These are phyloP conservation scores for Lophotriccus pileatus DNA, from an alignment of 2,797 vertebrate species.

Conservation along the genomic window DNA sequence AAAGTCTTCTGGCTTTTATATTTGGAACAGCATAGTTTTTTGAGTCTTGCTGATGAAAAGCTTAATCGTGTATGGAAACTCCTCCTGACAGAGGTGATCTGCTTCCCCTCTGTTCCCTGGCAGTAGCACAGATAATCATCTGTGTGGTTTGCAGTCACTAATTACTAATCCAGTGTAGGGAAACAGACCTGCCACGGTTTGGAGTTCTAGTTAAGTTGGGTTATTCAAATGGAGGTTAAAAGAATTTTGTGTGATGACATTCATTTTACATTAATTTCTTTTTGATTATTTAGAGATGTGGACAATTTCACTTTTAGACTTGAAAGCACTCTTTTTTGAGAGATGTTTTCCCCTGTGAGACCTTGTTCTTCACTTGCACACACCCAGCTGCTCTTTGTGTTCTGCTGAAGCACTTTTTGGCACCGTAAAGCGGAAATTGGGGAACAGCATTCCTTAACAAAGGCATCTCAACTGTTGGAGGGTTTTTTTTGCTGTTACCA, in stretches of 20 bases:
- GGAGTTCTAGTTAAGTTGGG: not conserved
- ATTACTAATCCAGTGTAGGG: not conserved
- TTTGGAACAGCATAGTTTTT: not conserved
- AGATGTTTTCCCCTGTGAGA: not conserved
- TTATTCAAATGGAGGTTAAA: not conserved
- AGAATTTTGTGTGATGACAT: not conserved
- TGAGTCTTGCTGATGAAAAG: not conserved
- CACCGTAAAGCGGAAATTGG: not conserved
- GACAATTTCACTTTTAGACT: not conserved
- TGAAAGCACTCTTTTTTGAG: not conserved
- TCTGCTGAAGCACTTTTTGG: not conserved
- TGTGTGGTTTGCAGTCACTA: not conserved
- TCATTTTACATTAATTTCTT: not conserved
- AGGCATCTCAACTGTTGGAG: not conserved
- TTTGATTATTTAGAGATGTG: not conserved
- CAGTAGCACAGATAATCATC: not conserved
- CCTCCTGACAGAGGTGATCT: not conserved
- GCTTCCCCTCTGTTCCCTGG: not conserved
- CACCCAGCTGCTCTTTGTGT: not conserved
- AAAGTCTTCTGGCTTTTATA: accelerated
- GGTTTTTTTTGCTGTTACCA: not conserved
- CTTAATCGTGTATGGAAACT: not conserved
- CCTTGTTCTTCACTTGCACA: accelerated
- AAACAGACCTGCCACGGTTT: not conserved
- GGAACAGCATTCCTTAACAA: not conserved